phyloP scores from a whole-genome alignment of 1,140 invertebrate genomes.

The Pissodes strobi region DNA sequence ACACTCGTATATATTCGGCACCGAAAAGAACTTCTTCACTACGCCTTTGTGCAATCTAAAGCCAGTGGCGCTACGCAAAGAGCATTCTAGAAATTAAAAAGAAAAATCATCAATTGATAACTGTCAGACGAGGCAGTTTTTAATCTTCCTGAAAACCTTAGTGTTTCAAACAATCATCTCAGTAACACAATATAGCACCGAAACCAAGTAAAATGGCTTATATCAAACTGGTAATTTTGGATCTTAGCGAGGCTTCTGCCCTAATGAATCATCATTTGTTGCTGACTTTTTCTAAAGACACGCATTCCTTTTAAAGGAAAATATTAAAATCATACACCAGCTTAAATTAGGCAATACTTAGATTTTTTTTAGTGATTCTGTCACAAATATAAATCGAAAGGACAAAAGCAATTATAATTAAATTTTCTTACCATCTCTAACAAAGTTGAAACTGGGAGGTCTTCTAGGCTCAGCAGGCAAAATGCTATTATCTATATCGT shows the following conservation, averaged over 20 bases:
- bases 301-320: too few species aligned
- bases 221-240: not conserved
- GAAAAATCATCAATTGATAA: not conserved
- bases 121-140: not conserved
- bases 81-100: conserved; percentile 74
- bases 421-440: conserved; percentile 44
- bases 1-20: conserved; percentile 72
- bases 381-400: too few species aligned
- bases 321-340: too few species aligned
- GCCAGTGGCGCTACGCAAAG: conserved; percentile 70
- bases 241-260: too few species aligned
- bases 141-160: too few species aligned
- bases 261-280: too few species aligned
- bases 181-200: too few species aligned
- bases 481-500: conserved; percentile 37
- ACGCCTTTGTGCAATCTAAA: conserved; percentile 70
- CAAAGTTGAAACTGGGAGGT: conserved; percentile 37
- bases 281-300: too few species aligned
- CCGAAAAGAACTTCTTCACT: conserved; percentile 66
- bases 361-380: too few species aligned
- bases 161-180: too few species aligned
- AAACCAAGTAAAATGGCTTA: too few species aligned
- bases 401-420: not conserved
- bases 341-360: too few species aligned
- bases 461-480: conserved; percentile 38